Evolutionary conservation across 2,113 vertebrate genomes (phyloP).

Genomic region (Atlantisia rogersi): DNA sequence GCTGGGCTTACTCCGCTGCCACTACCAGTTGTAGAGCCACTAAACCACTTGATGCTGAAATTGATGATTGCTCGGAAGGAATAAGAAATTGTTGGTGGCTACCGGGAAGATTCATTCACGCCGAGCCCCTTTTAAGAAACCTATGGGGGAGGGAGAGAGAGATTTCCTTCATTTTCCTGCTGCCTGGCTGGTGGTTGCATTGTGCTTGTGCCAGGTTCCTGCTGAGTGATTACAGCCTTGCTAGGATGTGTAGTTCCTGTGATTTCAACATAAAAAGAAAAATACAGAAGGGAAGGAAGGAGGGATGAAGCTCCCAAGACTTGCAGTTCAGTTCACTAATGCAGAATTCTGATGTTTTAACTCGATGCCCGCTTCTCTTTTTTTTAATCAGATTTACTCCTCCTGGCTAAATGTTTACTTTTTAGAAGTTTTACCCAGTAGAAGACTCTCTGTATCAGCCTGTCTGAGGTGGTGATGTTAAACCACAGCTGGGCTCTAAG

Average conservation of each 20-base stretch:
- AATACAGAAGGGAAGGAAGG: neutral
- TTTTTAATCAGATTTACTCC: neutral
- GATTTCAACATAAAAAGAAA: slow-evolving; percentile 69
- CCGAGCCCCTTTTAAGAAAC: slow-evolving; percentile 60
- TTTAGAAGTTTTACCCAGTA: neutral
- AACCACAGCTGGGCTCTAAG: neutral
- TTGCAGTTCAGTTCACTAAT: slow-evolving; percentile 33
- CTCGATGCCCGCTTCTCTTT: neutral
- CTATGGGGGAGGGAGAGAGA: slow-evolving; percentile 28
- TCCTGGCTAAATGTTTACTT: neutral
- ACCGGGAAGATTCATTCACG: slow-evolving; percentile 57
- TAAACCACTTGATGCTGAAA: slow-evolving; percentile 74
- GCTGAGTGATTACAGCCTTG: slow-evolving; percentile 70
- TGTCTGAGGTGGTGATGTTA: neutral
- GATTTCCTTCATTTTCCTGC: slow-evolving; percentile 52
- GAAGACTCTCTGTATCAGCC: neutral
- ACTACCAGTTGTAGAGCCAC: slow-evolving; percentile 52
- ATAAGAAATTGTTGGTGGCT: slow-evolving; percentile 69
- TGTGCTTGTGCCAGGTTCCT: slow-evolving; percentile 54
- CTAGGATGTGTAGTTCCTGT: slow-evolving; percentile 65
- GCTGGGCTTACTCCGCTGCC: slow-evolving; percentile 69
- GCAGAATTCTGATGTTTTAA: slow-evolving; percentile 8
- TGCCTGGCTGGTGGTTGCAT: slow-evolving; percentile 44
- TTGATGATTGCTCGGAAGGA: slow-evolving; percentile 75
- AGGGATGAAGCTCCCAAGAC: neutral